phyloP scores from a whole-genome alignment of 2,113 vertebrate species.

The Podilymbus podiceps region DNA sequence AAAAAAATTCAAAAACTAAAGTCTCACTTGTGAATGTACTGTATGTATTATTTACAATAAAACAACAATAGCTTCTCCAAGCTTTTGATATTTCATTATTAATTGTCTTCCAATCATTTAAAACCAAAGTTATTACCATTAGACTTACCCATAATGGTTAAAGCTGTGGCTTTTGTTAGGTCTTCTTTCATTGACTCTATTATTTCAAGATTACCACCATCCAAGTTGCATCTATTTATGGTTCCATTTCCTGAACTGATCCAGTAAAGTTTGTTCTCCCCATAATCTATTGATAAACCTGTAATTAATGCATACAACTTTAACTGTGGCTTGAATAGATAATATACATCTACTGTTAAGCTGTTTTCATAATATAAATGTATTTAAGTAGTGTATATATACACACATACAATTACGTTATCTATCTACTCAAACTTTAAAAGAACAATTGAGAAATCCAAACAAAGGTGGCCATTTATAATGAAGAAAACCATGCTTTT shows the following conservation, averaged over 20 bases:
- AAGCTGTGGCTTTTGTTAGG: conserved; percentile 91
- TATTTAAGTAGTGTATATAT: background rate
- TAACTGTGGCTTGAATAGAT: background rate
- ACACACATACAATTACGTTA: background rate
- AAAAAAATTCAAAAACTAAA: background rate
- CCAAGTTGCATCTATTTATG: conserved; percentile 96
- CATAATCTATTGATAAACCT: conserved; percentile 95
- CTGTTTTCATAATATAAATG: background rate
- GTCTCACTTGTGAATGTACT: background rate
- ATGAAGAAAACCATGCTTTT: accelerated
- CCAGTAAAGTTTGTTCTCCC: conserved; percentile 95
- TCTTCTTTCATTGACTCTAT: conserved; percentile 92
- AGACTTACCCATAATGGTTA: conserved; percentile 97
- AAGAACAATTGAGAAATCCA: background rate
- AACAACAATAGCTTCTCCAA: background rate
- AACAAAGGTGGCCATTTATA: background rate
- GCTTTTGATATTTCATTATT: conserved; percentile 63
- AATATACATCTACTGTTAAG: background rate
- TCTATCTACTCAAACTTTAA: background rate
- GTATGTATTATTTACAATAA: background rate
- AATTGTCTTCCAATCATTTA: conserved; percentile 62
- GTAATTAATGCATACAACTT: conserved; percentile 69
- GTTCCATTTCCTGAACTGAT: conserved; percentile 97
- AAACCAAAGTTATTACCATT: conserved; percentile 19
- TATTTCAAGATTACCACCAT: conserved; percentile 91